Base-by-base conservation (phyloP, 2,888 invertebrate genomes). In the Adelognathus sp. region DNA sequence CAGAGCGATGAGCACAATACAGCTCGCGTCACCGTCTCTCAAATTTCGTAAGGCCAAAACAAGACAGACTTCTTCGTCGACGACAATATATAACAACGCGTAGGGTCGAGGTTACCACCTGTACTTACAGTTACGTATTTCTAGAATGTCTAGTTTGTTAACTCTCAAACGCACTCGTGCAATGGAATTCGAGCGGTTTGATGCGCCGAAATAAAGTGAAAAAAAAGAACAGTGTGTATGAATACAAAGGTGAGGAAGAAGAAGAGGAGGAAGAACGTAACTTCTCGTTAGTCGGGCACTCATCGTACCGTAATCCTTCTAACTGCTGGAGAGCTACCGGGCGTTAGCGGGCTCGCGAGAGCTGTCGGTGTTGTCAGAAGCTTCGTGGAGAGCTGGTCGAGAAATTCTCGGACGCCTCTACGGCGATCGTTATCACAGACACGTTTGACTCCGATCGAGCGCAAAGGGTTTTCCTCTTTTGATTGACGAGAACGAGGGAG, bases 111-210 rank as follows among this genome's bases (percentile, higher is more conserved):
- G 64, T 66, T 71, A 27, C 16, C n/a, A 24, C 58, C 36, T 9
- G 58, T 29, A 9, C 31, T 60, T 29, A 76, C 71, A 41, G 76
- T 64, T 76, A 58, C 24, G n/a, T n/a, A n/a, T 14, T 31, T 39
- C 63, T 50, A 66, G 52, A 71, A 71, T 64, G 41, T 67, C 72
- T 67, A 54, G 67, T 72, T 44, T 36, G 39, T 71, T 24, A 14
- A 14, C 46, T n/a, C n/a, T n/a, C n/a, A 18, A 21, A n/a, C 33
- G 7, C 27, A 29, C 29, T 27, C n/a, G n/a, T n/a, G 31, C 41
- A 11, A 46, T n/a, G 50, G 39, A 76, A 54, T 67, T 60, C 58
- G 52, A 31, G 70, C 44, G 50, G 6, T 14, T 41, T 16, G 50
- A 50, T 36, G 54, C 14, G 21, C 41, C 7, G 21, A 70, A 41